Conservation (phyloP, 2,888 invertebrate genomes). For the Nephrotoma flavescens region DNA sequence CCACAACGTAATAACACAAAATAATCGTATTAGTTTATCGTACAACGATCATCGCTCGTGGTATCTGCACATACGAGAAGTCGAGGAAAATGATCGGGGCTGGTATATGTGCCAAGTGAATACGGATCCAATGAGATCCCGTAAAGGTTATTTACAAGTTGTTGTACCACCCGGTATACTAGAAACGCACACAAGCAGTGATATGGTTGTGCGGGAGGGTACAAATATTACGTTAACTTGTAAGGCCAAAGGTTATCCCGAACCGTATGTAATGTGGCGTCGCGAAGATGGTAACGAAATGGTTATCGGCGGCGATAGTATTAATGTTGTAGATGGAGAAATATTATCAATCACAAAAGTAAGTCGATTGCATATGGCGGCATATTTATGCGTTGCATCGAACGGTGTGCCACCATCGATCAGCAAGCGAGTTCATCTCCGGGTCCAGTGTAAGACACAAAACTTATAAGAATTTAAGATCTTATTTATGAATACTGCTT, state of each 20-base stretch:
- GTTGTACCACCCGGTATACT: conserved; percentile 85
- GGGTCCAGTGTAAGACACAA: conserved; percentile 64
- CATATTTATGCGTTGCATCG: conserved; percentile 83
- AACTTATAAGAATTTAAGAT: background rate
- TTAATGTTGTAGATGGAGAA: conserved; percentile 78
- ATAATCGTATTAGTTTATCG: conserved; percentile 71
- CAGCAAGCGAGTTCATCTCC: conserved; percentile 66
- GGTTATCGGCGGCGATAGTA: conserved; percentile 77
- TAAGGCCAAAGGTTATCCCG: conserved; percentile 76
- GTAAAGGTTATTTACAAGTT: conserved; percentile 80
- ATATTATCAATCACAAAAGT: conserved; percentile 73
- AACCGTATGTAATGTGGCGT: conserved; percentile 87
- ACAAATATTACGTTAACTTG: conserved; percentile 78
- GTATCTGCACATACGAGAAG: conserved; percentile 79
- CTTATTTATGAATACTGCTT: background rate
- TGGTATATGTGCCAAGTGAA: conserved; percentile 91
- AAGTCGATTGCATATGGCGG: conserved; percentile 83
- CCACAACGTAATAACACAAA: conserved; percentile 82
- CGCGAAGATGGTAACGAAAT: conserved; percentile 80
- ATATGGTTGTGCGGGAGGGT: conserved; percentile 82
- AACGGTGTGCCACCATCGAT: conserved; percentile 87
- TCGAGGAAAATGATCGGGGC: conserved; percentile 74
- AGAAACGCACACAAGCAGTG: conserved; percentile 78
- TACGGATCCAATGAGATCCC: conserved; percentile 85
- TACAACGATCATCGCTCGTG: conserved; percentile 84